Conservation (phyloP, 2,797 vertebrate species). For the Myoxocephalus aenaeus region DNA sequence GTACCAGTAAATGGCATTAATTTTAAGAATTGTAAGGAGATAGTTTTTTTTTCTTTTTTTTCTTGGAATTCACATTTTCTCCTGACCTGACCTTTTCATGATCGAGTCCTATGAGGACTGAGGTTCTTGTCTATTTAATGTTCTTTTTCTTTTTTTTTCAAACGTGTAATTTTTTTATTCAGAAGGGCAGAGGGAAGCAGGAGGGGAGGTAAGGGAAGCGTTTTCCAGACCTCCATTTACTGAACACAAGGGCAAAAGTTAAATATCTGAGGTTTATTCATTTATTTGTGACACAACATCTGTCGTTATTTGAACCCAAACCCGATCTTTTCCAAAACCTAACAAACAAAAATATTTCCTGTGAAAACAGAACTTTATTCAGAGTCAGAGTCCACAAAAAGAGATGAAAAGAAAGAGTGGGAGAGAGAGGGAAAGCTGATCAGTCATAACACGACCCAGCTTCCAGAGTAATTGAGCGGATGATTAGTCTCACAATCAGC, state of each 20-base stretch:
- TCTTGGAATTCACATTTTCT: slow-evolving; percentile 38
- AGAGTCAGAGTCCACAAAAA: slow-evolving; percentile 35
- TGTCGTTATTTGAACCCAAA: neutral
- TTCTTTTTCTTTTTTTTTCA: neutral
- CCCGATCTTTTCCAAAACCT: neutral
- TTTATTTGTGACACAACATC: neutral
- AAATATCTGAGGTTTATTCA: neutral
- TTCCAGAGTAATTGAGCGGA: slow-evolving; percentile 89
- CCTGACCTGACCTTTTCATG: slow-evolving; percentile 22
- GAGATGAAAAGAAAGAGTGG: slow-evolving; percentile 56
- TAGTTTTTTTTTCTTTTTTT: slow-evolving; percentile 53
- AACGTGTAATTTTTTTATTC: neutral
- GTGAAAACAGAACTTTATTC: neutral
- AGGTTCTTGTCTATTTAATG: slow-evolving; percentile 24
- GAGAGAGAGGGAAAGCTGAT: slow-evolving; percentile 63
- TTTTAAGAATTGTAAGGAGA: slow-evolving; percentile 51
- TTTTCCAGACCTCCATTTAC: neutral
- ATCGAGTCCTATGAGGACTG: neutral
- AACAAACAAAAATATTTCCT: neutral
- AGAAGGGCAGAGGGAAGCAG: neutral
- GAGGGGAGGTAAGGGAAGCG: neutral
- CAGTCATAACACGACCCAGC: slow-evolving; percentile 84
- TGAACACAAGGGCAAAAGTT: neutral
- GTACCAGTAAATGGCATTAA: slow-evolving; percentile 49
- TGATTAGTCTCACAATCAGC: slow-evolving; percentile 88